Base-by-base conservation (phyloP, 1,140 invertebrate genomes). In the Drosophila setifemur region DNA sequence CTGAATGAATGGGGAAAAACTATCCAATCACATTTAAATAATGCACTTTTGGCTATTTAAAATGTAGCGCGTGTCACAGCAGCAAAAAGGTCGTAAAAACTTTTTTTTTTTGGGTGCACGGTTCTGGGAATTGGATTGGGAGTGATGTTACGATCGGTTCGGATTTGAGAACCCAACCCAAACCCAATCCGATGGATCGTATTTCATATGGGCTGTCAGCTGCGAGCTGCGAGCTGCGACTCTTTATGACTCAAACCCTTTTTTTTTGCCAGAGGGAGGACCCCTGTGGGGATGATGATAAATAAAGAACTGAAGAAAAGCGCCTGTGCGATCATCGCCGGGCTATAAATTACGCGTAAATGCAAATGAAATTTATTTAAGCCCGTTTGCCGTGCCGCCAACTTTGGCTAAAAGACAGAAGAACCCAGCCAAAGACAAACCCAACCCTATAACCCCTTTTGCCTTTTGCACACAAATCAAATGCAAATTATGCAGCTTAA, bases 401-500 rank as follows among this genome's bases (percentile, higher is more conserved):
- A 57, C 54, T 63, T 54, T 57, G 58, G 23, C 43, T 35, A 37
- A 16, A 47, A 23, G 21, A 2, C 21, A 23, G 21, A 26, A 3
- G 44, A 43, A 29, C 29, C 21, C 26, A 28, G 26, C 31, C 31
- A 40, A 31, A 25, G 50, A n/a, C 12, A 31, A 14, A 16, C 31
- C 44, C 23, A 25, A 19, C 47, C 25, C 54, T 28, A 8, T 5
- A 52, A 64, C 52, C 71, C 67, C 61, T 39, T 69, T 58, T 68
- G n/a, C n/a, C n/a, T n/a, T 48, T 12, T 19, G 31, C 64, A 58
- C 79, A 85, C 79, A 85, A 85, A 85, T 85, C 81, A 85, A 81
- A 85, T 85, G 81, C 81, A 85, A 86, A 85, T 85, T 85, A 81
- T 85, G 75, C 71, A 68, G 60, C 81, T 45, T 85, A 85, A 85